Evolutionary conservation across 1,140 invertebrate species (phyloP), one percentile per base, ranked within the genome.

Genomic region (Bombus haemorrhoidalis): DNA sequence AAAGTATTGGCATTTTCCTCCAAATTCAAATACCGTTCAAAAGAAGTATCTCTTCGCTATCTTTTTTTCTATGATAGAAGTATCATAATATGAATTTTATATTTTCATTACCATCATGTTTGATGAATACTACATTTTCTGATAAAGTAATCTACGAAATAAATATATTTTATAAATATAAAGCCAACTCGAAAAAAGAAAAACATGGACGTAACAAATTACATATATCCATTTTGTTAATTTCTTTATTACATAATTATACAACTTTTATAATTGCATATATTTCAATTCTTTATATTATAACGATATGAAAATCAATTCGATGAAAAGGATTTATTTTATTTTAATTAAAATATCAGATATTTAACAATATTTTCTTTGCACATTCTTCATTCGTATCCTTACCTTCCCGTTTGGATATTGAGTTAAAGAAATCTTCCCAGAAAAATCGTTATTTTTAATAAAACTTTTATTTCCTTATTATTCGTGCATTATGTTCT

Each of bases 1-100:
- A 82, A 47, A 93, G 53, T 28, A 92, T 90, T 13, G 92, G 87
- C 92, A 92, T 93, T 92, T 92, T 66, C 71, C 77, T 15, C 71
- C 53, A 39, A 12, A 66, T 59, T 15, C 18, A n/a, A 41, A 41
- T 39, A 32, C 25, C 69, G 64, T 15, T 83, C 25, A 28, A 18
- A 64, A 53, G 47, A n/a, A 82, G 53, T 57, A 28, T 68, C 13
- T n/a, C 34, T 72, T 22, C 28, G 22, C 3, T 69, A 28, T 28
- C 8, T 53, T 9, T 32, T 28, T 69, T 12, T 34, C 9, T 71
- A 9, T 66, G 10, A 25, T 78, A 34, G 6, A 78, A 79, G 25
- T 78, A 64, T 41, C n/a, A 43, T 47, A 15, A n/a, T 72, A 66
- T 34, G 2, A 64, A 64, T 32, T 12, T 15, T 72, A 39, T n/a